Base-by-base conservation (phyloP, 2,888 invertebrate species). In the Ectemnius continuus region DNA sequence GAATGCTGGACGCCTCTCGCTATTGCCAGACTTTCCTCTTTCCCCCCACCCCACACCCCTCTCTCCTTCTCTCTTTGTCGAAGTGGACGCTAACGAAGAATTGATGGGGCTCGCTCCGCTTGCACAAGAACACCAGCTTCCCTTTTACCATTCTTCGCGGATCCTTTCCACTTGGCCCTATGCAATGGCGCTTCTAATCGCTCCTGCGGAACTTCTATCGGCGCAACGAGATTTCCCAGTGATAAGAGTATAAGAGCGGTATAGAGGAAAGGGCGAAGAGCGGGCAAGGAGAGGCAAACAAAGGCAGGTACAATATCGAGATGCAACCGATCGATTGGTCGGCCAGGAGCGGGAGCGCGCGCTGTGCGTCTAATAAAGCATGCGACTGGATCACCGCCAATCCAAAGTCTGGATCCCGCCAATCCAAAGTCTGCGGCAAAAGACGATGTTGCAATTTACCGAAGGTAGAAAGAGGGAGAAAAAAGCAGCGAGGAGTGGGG, bases 341-440 rank as follows among this genome's bases (percentile, higher is more conserved):
- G 36, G 36, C 36, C 36, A 11, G 6, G 11, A 36, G 36, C 36
- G 36, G 11, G 36, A 36, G 36, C 36, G 62, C 63, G 67, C 70
- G 61, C 60, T 48, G 61, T 77, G 70, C 78, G 84, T 87, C 83
- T 84, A 86, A 87, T 86, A 87, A 87, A 86, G 83, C 78, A 79
- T 81, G 83, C 82, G 83, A 75, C 82, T 87, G 87, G 87, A 86
- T 65, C 75, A 52, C 67, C 63, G 86, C 87, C 87, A 87, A 87
- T 67, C 72, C 73, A 83, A 86, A 87, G 87, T 86, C 85, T 85
- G 82, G 79, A 67, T 74, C 65, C 45, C 58, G 20, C 20, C 20
- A 20, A 20, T 20, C 45, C 57, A 20, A 20, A 36, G 73, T 69
- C 68, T 61, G 62, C 73, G 45, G 18, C 66, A 56, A 72, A 72